Base-by-base conservation (phyloP, 2,113 vertebrate species). In the Saimiri boliviensis region DNA sequence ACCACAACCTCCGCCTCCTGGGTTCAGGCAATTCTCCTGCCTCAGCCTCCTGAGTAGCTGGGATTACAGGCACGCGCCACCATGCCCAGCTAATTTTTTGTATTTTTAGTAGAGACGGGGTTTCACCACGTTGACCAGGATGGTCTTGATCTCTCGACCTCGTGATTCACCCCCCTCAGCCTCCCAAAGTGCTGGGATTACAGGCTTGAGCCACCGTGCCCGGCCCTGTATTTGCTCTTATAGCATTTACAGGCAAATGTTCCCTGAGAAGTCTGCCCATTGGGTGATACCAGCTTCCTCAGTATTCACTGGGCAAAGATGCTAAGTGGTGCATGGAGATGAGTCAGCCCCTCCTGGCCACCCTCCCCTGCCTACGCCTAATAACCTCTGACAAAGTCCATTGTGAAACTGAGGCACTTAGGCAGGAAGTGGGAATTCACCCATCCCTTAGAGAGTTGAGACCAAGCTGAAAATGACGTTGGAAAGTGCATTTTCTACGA, bases 381-480 rank as follows among this genome's bases (percentile, higher is more conserved):
- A 8, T 54, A 3, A 89, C 70, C 54, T 81, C 77, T 86, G 91
- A 92, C 56, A 45, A 52, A 89, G 52, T 86, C 56, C 77, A n/a
- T 23, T 16, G 21, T 4, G 73, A 66, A 74, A 68, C 12, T 3
- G 35, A 54, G 25, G 49, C 35, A n/a, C 13, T 21, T 42, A 63
- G 19, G 40, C 40, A n/a, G 60, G 30, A 89, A 40, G 40, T 1
- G 0, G 35, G 16, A 14, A 35, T 47, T 40, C 35, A 32, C 49
- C 83, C 80, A 66, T 37, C 21, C 63, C 3, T 63, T 20, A 17
- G 70, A 58, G 58, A 94, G 77, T 0, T 32, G 66, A 94, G 20
- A 80, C 52, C 56, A 87, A 82, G 84, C 60, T 32, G 60, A 89
- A 93, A 89, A 91, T 2, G 16, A 70, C 76, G 83, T n/a, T n/a